A percentile compares a stretch with the other conserved stretches of the same genome.
Conservation (phyloP, 2,888 invertebrate species). For the Eristalis tenax region DNA sequence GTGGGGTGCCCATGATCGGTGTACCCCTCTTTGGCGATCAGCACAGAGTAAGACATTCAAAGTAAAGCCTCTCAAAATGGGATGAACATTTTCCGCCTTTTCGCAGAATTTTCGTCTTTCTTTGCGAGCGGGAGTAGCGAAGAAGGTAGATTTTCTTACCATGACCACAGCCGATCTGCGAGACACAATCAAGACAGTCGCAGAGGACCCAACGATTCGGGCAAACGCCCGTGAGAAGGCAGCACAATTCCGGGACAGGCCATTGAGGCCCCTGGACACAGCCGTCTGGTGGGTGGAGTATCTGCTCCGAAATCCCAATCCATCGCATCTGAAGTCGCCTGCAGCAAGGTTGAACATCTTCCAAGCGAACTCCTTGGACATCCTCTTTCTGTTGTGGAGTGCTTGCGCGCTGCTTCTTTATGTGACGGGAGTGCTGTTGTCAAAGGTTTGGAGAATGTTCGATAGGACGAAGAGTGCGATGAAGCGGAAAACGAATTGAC, state of each 20-base stretch:
- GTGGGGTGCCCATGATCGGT: conserved; percentile 77
- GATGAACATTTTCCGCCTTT: too few species aligned
- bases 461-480: not conserved
- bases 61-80: too few species aligned
- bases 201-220: conserved; percentile 55
- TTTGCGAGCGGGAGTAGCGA: conserved; percentile 68
- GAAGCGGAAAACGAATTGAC: not conserved
- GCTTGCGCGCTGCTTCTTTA: not conserved
- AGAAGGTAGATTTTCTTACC: conserved; percentile 67
- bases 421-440: conserved; percentile 11
- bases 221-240: conserved; percentile 79
- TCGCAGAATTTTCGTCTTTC: conserved; percentile 56
- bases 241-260: conserved; percentile 82
- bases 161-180: conserved; percentile 63
- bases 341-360: conserved; percentile 81
- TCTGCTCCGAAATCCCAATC: conserved; percentile 82
- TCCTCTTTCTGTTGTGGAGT: conserved; percentile 32
- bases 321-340: conserved; percentile 82
- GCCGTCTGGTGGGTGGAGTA: conserved; percentile 85
- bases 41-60: conserved; percentile 71
- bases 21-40: conserved; percentile 78
- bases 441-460: conserved; percentile 6
- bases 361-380: conserved; percentile 81
- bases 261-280: conserved; percentile 83
- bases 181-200: conserved; percentile 63